phyloP scores from a whole-genome alignment of 2,113 vertebrate genomes.

The Sinocyclocheilus anophthalmus region DNA sequence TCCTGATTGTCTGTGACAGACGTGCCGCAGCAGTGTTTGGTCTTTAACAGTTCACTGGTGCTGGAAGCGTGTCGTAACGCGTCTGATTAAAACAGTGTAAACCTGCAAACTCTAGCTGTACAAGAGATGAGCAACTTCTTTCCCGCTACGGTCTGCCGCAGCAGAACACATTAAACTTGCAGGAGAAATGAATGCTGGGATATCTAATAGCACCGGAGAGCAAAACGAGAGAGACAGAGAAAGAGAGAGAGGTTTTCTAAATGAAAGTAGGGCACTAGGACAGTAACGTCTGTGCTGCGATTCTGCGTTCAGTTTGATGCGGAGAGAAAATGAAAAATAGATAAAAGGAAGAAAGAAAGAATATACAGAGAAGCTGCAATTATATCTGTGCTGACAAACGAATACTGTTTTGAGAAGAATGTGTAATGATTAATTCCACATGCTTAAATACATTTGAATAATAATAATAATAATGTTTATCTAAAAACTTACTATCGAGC shows the following conservation, averaged over 20 bases:
- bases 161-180: conserved; percentile 76
- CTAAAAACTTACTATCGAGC: too few relatives aligned
- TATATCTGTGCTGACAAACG: background rate
- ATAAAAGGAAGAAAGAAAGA: background rate
- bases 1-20: too few relatives aligned
- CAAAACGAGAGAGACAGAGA: conserved; percentile 56
- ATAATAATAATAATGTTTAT: too few relatives aligned
- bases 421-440: too few relatives aligned
- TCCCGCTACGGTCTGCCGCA: background rate
- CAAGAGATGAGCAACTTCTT: background rate
- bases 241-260: conserved; percentile 43
- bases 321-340: background rate
- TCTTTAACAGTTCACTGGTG: background rate
- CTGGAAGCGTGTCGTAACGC: background rate
- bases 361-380: background rate
- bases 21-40: too few relatives aligned
- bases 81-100: background rate
- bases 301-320: background rate
- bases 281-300: conserved; percentile 54
- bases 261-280: conserved; percentile 77
- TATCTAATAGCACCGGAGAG: conserved; percentile 71
- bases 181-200: conserved; percentile 66
- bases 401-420: too few relatives aligned
- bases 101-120: background rate
- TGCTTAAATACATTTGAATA: too few relatives aligned